Evolutionary conservation across 2,888 invertebrate genomes (phyloP).

Genomic region (Abrostola triplasia): DNA sequence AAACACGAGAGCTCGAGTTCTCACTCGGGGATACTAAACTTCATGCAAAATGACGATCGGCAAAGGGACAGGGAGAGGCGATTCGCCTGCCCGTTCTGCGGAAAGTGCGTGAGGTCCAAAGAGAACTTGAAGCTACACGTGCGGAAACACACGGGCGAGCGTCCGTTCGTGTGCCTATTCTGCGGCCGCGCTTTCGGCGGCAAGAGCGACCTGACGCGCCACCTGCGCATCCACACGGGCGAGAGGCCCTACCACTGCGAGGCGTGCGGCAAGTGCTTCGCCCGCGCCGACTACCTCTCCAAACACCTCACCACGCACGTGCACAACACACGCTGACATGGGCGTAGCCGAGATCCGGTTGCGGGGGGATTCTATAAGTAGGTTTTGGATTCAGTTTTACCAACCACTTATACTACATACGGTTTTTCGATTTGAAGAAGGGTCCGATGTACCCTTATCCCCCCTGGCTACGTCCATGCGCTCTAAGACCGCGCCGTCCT

Average conservation of each 20-base stretch:
- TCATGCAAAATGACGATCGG: conserved; percentile 89
- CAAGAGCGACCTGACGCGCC: conserved; percentile 95
- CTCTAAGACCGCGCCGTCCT: conserved; percentile 78
- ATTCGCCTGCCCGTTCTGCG: conserved; percentile 96
- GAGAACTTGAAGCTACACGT: conserved; percentile 96
- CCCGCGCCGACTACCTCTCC: conserved; percentile 96
- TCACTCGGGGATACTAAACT: conserved; percentile 89
- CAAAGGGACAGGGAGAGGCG: conserved; percentile 91
- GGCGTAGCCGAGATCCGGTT: conserved; percentile 1
- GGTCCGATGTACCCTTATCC: not conserved
- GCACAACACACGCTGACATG: conserved; percentile 89
- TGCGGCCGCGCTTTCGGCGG: conserved; percentile 96
- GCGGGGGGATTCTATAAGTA: not conserved
- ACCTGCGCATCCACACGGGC: conserved; percentile 95
- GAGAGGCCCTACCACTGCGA: conserved; percentile 97
- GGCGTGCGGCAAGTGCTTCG: conserved; percentile 97
- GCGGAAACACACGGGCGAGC: conserved; percentile 95
- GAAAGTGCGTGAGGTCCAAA: conserved; percentile 96
- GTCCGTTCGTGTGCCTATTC: conserved; percentile 96
- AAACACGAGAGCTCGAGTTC: conserved; percentile 87
- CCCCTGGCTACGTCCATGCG: conserved; percentile 76
- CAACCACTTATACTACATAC: not conserved
- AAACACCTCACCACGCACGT: conserved; percentile 97
- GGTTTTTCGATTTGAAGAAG: not conserved
- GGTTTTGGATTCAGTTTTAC: conserved; percentile 4